These are phyloP conservation scores for Prionchulus punctatus DNA, from an alignment of 2,888 invertebrate genomes.

Conservation along the genomic window DNA sequence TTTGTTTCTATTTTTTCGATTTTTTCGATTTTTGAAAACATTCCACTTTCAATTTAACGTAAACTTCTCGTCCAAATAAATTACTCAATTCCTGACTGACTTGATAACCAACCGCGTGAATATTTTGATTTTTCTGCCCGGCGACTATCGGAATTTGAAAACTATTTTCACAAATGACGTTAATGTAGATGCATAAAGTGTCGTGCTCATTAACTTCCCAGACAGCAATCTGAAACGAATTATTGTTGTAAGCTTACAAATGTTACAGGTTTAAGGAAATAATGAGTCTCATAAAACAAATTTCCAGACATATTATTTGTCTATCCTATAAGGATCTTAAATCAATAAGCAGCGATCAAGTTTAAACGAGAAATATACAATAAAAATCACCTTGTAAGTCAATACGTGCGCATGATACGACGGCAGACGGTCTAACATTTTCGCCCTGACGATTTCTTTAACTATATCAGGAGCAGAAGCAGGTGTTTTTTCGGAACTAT, in stretches of 20 bases:
- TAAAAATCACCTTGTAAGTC: constrained; percentile 32
- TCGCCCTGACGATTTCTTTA: constrained; percentile 58
- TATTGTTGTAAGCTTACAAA: neutral
- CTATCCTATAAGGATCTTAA: neutral
- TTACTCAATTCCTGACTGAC: constrained; percentile 7
- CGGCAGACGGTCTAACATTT: constrained; percentile 61
- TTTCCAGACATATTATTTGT: neutral
- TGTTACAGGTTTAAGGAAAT: no score
- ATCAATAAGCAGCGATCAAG: neutral
- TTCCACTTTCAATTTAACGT: constrained; percentile 7
- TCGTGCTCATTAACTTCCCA: constrained; percentile 14
- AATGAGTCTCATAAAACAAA: no score
- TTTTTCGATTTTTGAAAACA: no score
- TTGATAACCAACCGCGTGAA: neutral
- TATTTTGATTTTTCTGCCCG: neutral
- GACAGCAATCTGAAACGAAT: constrained; percentile 6
- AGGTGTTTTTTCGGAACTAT: constrained; percentile 53
- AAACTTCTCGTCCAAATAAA: constrained; percentile 10
- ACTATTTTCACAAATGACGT: constrained; percentile 2
- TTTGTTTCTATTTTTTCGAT: no score
- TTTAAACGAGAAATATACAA: constrained; percentile 6
- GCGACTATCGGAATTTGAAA: neutral
- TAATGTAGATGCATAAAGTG: constrained; percentile 8
- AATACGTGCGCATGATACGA: constrained; percentile 72
- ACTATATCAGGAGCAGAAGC: constrained; percentile 53